Percentiles rank a stretch among this genome's conserved stretches.
Conservation (phyloP, 1,140 invertebrate species). For the Drosophila busckii region DNA sequence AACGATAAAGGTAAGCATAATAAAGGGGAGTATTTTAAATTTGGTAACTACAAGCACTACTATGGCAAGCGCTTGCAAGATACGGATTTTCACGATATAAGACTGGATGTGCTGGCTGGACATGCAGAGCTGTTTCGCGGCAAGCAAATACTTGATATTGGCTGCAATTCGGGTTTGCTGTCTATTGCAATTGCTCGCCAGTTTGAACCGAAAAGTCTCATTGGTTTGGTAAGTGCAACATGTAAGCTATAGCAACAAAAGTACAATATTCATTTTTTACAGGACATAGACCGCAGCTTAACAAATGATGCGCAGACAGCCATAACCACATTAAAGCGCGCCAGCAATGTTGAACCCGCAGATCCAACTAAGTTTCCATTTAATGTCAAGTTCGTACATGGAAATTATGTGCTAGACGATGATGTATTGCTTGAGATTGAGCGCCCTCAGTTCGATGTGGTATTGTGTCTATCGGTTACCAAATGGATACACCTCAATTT, state of each 20-base stretch:
- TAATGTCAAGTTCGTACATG: constrained; percentile 80
- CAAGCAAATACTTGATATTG: constrained; percentile 96
- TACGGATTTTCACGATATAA: constrained; percentile 87
- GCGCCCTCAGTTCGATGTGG: constrained; percentile 93
- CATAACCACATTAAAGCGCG: constrained; percentile 37
- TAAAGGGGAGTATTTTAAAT: constrained; percentile 47
- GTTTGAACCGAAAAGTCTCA: constrained; percentile 88
- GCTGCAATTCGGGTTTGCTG: constrained; percentile 97
- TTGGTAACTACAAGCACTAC: constrained; percentile 82
- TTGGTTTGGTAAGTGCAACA: too few species aligned
- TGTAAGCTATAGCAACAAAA: too few species aligned
- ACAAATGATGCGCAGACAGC: constrained; percentile 81
- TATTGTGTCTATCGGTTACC: constrained; percentile 96
- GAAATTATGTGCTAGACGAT: constrained; percentile 94
- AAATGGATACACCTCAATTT: constrained; percentile 99
- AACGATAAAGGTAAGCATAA: constrained; percentile 24
- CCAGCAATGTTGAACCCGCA: constrained; percentile 5
- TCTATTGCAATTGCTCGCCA: constrained; percentile 91
- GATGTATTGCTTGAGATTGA: constrained; percentile 90
- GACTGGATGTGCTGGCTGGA: constrained; percentile 88
- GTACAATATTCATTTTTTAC: too few species aligned
- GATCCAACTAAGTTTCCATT: constrained; percentile 38
- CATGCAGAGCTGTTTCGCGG: constrained; percentile 90
- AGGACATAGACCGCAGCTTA: constrained; percentile 96
- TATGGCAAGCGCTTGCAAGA: constrained; percentile 94